phyloP scores from a whole-genome alignment of 2,113 vertebrate genomes.

The Psettodes erumei region DNA sequence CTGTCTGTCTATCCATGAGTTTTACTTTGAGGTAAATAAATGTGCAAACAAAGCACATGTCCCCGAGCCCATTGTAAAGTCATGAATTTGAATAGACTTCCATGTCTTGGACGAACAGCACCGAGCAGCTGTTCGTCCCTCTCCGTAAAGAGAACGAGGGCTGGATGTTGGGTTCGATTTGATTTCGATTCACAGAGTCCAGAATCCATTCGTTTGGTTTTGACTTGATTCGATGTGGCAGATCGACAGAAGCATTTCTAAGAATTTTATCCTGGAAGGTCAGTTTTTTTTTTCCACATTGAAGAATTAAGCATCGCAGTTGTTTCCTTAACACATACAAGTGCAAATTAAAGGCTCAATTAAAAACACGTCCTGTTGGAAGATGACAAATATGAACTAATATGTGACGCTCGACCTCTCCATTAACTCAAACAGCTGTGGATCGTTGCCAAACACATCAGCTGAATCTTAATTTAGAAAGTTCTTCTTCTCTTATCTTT shows the following conservation, averaged over 20 bases:
- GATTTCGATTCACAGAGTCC: neutral
- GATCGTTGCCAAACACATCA: too few species aligned
- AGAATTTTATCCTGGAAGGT: neutral
- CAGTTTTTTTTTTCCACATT: neutral
- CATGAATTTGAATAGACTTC: conserved; percentile 44
- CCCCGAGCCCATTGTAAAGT: neutral
- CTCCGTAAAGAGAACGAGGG: neutral
- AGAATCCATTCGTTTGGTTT: neutral
- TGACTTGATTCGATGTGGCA: neutral
- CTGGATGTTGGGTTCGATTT: neutral
- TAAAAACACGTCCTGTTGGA: neutral
- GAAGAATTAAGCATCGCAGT: neutral
- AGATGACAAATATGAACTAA: too few species aligned
- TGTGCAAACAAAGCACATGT: neutral
- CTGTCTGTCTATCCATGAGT: conserved; percentile 5
- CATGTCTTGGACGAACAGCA: neutral
- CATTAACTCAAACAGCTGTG: too few species aligned
- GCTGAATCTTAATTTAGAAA: too few species aligned
- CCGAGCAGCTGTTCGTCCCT: conserved; percentile 22
- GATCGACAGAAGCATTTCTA: too few species aligned
- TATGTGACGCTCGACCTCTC: too few species aligned
- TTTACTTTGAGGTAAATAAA: conserved; percentile 29
- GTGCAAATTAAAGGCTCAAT: neutral
- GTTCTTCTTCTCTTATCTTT: too few species aligned
- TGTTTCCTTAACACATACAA: neutral